Evolutionary conservation across 2,888 invertebrate genomes (phyloP).

Genomic region (Callosobruchus maculatus): DNA sequence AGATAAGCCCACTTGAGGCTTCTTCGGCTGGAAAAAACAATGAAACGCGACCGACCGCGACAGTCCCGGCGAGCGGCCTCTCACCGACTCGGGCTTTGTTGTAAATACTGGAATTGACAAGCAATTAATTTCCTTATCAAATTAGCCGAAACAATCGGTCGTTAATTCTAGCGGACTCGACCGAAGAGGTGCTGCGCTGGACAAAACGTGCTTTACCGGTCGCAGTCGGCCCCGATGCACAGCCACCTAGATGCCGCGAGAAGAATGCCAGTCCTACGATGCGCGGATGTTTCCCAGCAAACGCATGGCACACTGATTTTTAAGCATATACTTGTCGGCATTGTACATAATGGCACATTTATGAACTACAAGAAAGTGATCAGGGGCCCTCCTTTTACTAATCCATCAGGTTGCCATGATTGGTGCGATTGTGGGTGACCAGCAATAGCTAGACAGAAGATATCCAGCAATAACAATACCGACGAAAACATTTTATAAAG

Average conservation of each 20-base stretch:
- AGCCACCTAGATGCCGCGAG: not conserved
- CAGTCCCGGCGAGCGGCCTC: not conserved
- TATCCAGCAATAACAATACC: too few species aligned
- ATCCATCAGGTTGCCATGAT: too few species aligned
- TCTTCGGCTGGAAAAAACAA: not conserved
- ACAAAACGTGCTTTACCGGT: not conserved
- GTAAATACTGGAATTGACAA: conserved; percentile 45
- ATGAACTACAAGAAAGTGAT: too few species aligned
- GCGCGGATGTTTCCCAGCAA: not conserved
- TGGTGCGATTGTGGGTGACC: too few species aligned
- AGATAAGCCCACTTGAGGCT: not conserved
- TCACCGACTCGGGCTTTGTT: conserved; percentile 34
- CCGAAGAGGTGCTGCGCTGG: not conserved
- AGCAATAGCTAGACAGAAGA: too few species aligned
- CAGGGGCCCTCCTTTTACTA: too few species aligned
- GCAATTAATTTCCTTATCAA: conserved; percentile 48
- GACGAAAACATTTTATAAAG: too few species aligned
- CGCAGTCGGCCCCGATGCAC: not conserved
- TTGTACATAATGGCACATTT: too few species aligned
- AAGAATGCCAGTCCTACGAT: not conserved
- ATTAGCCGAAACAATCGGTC: conserved; percentile 45
- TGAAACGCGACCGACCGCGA: not conserved
- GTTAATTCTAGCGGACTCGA: conserved; percentile 27
- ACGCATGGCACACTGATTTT: too few species aligned
- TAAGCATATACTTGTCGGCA: too few species aligned